These are phyloP conservation scores for Dorcus parallelipipedus DNA, from an alignment of 2,888 invertebrate species.

Conservation along the genomic window DNA sequence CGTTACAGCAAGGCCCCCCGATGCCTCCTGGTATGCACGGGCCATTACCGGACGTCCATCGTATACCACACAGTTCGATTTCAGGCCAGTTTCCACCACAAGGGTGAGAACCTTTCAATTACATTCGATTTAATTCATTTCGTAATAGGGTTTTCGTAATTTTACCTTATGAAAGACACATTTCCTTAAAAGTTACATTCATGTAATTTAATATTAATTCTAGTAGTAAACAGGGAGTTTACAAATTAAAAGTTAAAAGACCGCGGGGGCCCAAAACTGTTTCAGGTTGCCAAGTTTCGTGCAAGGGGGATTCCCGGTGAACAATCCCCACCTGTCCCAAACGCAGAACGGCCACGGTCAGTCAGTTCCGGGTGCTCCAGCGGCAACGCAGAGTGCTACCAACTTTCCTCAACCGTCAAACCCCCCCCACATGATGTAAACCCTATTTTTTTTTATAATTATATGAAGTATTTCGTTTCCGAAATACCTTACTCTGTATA, in stretches of 20 bases:
- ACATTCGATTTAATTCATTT: neutral
- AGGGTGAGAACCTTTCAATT: constrained; percentile 14
- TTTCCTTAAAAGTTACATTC: too few relatives aligned
- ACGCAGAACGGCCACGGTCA: neutral
- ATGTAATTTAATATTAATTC: neutral
- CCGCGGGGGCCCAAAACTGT: neutral
- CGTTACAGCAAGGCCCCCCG: constrained; percentile 11
- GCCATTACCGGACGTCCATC: constrained; percentile 13
- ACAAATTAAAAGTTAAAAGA: too few relatives aligned
- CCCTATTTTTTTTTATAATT: neutral
- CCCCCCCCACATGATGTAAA: constrained; percentile 30
- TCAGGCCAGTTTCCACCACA: constrained; percentile 15
- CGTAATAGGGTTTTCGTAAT: too few relatives aligned
- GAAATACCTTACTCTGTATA: neutral
- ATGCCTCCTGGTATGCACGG: constrained; percentile 12
- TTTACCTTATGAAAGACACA: too few relatives aligned
- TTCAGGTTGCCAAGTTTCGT: constrained; percentile 19
- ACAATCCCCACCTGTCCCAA: constrained; percentile 13
- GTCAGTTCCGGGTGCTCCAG: constrained; percentile 17
- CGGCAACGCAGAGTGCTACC: constrained; percentile 17
- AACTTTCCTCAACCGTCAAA: constrained; percentile 23
- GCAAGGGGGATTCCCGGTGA: constrained; percentile 8
- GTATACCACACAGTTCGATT: constrained; percentile 9
- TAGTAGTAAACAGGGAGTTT: too few relatives aligned
- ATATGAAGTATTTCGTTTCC: neutral